phyloP scores from a whole-genome alignment of 2,797 vertebrate species.

The Protonibea diacanthus region DNA sequence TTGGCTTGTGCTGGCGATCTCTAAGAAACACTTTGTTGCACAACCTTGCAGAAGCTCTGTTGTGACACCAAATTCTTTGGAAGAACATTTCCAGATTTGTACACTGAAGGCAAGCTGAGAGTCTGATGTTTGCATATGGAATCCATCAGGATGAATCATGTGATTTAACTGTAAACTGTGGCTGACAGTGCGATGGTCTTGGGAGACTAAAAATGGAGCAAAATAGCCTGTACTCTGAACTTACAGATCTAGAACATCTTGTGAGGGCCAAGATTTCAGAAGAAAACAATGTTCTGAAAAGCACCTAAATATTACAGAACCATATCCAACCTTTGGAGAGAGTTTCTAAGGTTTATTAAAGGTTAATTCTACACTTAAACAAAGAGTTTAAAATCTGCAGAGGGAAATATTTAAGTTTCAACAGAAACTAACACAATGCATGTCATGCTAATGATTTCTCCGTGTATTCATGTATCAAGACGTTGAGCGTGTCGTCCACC shows the following conservation, averaged over 20 bases:
- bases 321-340: too few relatives aligned
- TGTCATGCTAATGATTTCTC: too few relatives aligned
- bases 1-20: slow-evolving; percentile 17
- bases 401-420: too few relatives aligned
- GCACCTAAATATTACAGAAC: too few relatives aligned
- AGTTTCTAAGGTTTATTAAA: too few relatives aligned
- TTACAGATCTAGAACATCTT: not conserved
- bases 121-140: slow-evolving; percentile 29
- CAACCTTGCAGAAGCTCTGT: slow-evolving; percentile 1
- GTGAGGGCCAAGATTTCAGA: not conserved
- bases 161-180: slow-evolving; percentile 1
- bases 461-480: too few relatives aligned
- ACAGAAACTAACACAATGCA: too few relatives aligned
- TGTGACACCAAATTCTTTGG: slow-evolving; percentile 28
- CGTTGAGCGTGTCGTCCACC: too few relatives aligned
- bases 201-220: slow-evolving; percentile 10
- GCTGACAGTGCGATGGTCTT: not conserved
- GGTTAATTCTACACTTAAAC: too few relatives aligned
- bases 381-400: too few relatives aligned
- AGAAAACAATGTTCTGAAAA: not conserved
- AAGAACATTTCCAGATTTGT: slow-evolving; percentile 17
- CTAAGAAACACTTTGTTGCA: slow-evolving; percentile 35
- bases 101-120: not conserved
- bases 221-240: slow-evolving; percentile 9
- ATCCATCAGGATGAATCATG: slow-evolving; percentile 24